A percentile compares a stretch with the other conserved stretches of the same genome.
Conservation (phyloP, 2,113 vertebrate species). For the Mobula birostris region DNA sequence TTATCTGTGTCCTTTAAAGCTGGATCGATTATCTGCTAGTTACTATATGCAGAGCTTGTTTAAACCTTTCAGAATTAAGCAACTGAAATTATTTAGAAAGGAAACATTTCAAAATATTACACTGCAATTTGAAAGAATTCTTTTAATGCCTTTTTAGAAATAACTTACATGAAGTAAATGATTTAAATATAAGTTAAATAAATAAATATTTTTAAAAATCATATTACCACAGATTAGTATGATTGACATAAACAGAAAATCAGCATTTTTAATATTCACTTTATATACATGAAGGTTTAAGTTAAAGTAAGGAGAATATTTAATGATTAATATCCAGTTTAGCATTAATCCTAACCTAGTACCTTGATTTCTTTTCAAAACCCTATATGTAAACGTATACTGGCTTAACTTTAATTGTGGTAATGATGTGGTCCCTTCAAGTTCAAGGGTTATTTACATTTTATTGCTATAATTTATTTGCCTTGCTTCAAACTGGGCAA, state of each 20-base stretch:
- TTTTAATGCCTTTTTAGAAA: background rate
- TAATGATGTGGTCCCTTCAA: background rate
- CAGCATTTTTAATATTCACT: background rate
- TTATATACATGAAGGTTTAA: background rate
- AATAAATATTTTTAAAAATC: background rate
- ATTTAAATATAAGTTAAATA: background rate
- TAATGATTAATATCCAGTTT: background rate
- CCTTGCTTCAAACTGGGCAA: background rate
- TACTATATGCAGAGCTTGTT: background rate
- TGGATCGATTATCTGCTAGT: background rate
- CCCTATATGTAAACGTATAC: background rate
- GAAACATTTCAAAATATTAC: background rate
- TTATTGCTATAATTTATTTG: constrained; percentile 20
- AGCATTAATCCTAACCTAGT: background rate
- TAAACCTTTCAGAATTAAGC: background rate
- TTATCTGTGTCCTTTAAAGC: constrained; percentile 32
- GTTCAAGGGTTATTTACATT: constrained; percentile 18
- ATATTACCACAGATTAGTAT: background rate
- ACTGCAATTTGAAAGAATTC: background rate
- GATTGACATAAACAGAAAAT: background rate
- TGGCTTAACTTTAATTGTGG: background rate
- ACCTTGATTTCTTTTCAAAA: background rate
- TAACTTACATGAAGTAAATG: background rate
- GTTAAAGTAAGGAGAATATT: background rate
- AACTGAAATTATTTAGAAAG: constrained; percentile 5